Evolutionary conservation across 1,140 invertebrate genomes (phyloP).

Genomic region (Polyergus mexicanus): DNA sequence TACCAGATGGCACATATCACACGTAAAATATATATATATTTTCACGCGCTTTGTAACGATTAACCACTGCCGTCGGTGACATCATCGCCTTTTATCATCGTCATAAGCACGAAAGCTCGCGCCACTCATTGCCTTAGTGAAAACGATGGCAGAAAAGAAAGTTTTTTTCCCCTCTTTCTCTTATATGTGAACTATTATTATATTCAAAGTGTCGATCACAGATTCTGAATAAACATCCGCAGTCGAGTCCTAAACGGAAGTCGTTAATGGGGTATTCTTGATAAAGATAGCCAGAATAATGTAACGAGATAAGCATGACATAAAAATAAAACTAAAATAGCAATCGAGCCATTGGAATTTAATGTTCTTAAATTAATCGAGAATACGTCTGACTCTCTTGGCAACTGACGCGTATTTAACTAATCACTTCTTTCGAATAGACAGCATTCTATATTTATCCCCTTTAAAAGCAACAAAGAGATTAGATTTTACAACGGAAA

Average conservation of each 20-base stretch:
- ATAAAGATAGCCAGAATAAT: conserved; percentile 20
- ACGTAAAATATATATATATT: conserved; percentile 64
- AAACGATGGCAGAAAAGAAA: conserved; percentile 14
- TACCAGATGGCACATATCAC: conserved; percentile 57
- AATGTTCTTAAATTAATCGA: neutral
- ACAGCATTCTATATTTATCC: neutral
- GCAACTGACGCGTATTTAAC: neutral
- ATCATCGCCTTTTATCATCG: conserved; percentile 54
- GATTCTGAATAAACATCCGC: conserved; percentile 49
- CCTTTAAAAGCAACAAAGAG: too few relatives aligned
- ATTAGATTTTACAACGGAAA: too few relatives aligned
- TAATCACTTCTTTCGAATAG: neutral
- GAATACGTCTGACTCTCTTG: neutral
- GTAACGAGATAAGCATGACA: conserved; percentile 23
- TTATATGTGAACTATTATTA: conserved; percentile 25
- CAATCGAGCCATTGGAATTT: conserved; percentile 12
- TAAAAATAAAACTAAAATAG: neutral
- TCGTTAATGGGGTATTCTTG: conserved; percentile 42
- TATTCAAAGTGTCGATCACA: conserved; percentile 14
- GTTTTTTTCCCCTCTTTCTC: neutral
- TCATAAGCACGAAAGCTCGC: conserved; percentile 44
- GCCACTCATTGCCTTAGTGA: neutral
- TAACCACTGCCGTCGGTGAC: conserved; percentile 51
- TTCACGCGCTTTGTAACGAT: conserved; percentile 46
- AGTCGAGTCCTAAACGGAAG: conserved; percentile 32